Percentiles rank a stretch among this genome's conserved stretches.
phyloP scores from a whole-genome alignment of 2,888 invertebrate species.

The Metopia argyrocephala region DNA sequence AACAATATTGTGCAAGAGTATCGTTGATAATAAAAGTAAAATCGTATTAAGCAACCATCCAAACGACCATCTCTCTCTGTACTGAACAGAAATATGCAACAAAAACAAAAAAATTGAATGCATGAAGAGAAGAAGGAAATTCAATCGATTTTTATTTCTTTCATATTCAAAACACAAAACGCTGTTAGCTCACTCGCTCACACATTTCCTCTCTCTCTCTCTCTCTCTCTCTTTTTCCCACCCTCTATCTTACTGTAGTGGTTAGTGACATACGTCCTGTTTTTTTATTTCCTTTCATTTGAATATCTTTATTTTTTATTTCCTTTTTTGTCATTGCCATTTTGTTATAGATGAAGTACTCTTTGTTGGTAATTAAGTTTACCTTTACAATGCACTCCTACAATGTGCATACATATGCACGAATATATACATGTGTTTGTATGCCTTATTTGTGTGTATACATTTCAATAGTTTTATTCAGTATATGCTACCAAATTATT shows the following conservation, averaged over 20 bases:
- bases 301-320: neutral
- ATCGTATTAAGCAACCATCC: slow-evolving; percentile 44
- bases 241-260: no score
- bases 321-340: neutral
- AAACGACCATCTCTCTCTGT: slow-evolving; percentile 17
- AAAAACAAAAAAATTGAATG: neutral
- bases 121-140: no score
- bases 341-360: slow-evolving; percentile 45
- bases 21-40: slow-evolving; percentile 46
- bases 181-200: no score
- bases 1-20: slow-evolving; percentile 32
- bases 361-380: slow-evolving; percentile 57
- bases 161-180: neutral
- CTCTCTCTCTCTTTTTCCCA: slow-evolving; percentile 14
- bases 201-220: no score
- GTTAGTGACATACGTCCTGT: slow-evolving; percentile 43
- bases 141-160: slow-evolving; percentile 47
- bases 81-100: neutral
- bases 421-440: neutral
- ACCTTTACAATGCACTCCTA: slow-evolving; percentile 41
- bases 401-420: neutral
- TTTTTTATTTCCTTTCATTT: slow-evolving; percentile 18
- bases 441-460: no score
- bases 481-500: no score
- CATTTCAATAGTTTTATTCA: no score